Evolutionary conservation across 2,888 invertebrate genomes (phyloP).

Genomic region (Drosophila suboccidentalis): DNA sequence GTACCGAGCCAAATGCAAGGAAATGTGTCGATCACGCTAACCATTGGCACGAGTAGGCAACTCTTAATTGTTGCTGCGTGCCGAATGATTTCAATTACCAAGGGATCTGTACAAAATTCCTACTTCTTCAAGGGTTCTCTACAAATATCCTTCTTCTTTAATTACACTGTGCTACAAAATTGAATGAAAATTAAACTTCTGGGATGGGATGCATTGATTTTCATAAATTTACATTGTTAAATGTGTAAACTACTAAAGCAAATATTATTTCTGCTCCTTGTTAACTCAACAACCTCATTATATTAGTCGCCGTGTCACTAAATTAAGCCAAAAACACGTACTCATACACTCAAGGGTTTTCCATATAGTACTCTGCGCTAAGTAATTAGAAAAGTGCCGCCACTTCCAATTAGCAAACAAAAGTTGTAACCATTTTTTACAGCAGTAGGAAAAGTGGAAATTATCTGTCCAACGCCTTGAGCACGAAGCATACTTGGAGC

Average conservation of each 20-base stretch:
- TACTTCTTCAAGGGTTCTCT: conserved; percentile 2
- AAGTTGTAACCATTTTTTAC: conserved; percentile 38
- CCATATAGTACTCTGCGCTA: conserved; percentile 37
- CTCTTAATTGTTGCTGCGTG: conserved; percentile 64
- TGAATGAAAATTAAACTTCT: too few relatives aligned
- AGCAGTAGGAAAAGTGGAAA: conserved; percentile 12
- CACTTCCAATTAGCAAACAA: conserved; percentile 68
- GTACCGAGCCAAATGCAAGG: conserved; percentile 26
- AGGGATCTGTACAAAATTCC: conserved; percentile 1
- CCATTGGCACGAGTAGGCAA: conserved; percentile 18
- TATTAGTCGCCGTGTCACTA: conserved; percentile 7
- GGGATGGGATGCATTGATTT: conserved; percentile 7
- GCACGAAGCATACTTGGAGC: conserved; percentile 66
- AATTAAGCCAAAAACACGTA: conserved; percentile 73
- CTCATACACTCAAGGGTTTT: conserved; percentile 32
- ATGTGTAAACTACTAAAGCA: not conserved
- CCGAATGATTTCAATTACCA: conserved; percentile 39
- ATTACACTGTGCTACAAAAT: too few relatives aligned
- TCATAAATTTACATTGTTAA: not conserved
- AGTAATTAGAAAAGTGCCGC: conserved; percentile 69
- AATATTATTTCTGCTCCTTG: not conserved
- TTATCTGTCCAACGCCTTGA: conserved; percentile 58
- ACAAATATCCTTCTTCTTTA: not conserved
- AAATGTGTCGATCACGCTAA: conserved; percentile 18
- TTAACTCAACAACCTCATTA: conserved; percentile 5